These are phyloP conservation scores for Halichondria panicea DNA, from an alignment of 37 sponge, comb jelly and placozoan genomes.

Conservation along the genomic window DNA sequence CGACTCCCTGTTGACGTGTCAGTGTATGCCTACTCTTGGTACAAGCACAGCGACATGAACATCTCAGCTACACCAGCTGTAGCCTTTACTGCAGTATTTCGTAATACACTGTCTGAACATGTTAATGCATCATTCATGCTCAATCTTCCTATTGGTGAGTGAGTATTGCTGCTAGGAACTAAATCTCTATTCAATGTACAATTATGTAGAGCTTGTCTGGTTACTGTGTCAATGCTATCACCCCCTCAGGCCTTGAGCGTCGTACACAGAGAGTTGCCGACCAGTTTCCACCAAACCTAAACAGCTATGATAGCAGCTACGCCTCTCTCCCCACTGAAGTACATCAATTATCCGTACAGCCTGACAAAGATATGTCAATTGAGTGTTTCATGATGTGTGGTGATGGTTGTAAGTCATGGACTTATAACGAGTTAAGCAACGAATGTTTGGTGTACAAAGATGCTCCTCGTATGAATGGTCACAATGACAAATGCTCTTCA, in stretches of 20 bases:
- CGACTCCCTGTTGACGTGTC: constrained; percentile 8
- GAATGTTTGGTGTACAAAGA: neutral
- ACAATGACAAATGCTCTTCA: neutral
- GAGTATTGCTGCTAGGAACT: no score
- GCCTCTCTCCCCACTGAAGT: neutral
- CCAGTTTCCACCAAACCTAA: constrained; percentile 6
- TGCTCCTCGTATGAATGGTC: constrained; percentile 19
- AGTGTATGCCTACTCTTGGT: constrained; percentile 14
- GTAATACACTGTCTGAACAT: neutral
- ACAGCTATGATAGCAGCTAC: no score
- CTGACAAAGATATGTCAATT: no score
- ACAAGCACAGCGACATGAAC: constrained; percentile 27
- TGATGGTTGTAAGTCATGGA: neutral
- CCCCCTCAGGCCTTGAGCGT: constrained; percentile 17
- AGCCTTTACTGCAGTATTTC: constrained; percentile 19
- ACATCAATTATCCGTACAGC: neutral
- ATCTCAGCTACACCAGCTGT: constrained; percentile 28
- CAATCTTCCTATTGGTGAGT: constrained; percentile 14
- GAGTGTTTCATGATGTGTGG: no score
- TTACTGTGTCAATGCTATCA: no score
- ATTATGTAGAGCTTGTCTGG: no score
- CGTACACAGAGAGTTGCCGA: neutral
- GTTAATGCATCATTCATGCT: constrained; percentile 17
- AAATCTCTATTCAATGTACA: no score
- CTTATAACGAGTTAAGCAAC: neutral